Percentiles rank a stretch among this genome's conserved stretches.
phyloP scores from a whole-genome alignment of 1,140 invertebrate species.

The Eumaeus atala region DNA sequence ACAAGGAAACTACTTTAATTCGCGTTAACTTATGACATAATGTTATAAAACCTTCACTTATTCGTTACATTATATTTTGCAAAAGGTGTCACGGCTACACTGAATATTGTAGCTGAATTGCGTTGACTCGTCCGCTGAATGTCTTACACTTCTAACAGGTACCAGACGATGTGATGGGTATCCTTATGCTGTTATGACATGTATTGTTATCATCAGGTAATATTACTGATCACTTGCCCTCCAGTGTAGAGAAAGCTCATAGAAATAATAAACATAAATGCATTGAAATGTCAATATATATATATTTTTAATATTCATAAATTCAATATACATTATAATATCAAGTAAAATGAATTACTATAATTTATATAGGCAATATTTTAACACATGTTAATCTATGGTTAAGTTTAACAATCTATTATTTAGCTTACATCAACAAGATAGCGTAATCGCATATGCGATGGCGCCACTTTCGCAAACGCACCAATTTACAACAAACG shows the following conservation, averaged over 20 bases:
- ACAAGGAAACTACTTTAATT: no score
- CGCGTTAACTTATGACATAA: no score
- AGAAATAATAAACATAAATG: constrained; percentile 21
- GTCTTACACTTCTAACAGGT: no score
- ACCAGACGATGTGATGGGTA: no score
- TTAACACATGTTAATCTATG: constrained; percentile 73
- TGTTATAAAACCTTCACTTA: no score
- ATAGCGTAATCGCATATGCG: constrained; percentile 26
- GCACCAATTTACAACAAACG: constrained; percentile 44
- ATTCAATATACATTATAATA: constrained; percentile 74
- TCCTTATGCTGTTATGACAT: no score
- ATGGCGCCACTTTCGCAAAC: constrained; percentile 19
- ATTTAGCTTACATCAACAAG: constrained; percentile 61
- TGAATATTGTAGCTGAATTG: no score
- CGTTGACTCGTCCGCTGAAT: no score
- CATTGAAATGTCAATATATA: constrained; percentile 69
- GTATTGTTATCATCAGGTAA: no score
- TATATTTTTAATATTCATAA: constrained; percentile 74
- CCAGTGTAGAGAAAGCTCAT: neutral
- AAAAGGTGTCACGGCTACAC: no score
- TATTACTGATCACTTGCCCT: neutral
- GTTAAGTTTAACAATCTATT: constrained; percentile 70
- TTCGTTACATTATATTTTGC: no score
- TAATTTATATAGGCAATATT: constrained; percentile 74
- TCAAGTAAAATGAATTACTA: constrained; percentile 73